Base-by-base conservation (phyloP, 2,113 vertebrate species). In the Phalacrocorax carbo region DNA sequence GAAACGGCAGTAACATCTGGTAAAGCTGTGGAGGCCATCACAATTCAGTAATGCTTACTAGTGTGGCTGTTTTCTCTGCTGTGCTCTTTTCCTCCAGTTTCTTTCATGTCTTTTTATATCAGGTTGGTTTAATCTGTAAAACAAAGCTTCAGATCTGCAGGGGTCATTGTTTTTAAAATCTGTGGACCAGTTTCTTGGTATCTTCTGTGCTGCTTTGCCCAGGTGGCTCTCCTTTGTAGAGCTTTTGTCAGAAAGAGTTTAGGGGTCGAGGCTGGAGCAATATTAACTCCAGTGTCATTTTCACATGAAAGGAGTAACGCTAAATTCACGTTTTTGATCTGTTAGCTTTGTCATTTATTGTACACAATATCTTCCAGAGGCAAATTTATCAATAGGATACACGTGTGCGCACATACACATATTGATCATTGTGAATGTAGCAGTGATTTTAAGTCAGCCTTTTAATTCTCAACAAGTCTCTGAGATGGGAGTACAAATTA, bases 381-480 rank as follows among this genome's bases (percentile, higher is more conserved):
- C 38, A 93, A 17, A 66, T 80, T 71, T 71, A 51, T 61, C 65
- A 64, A 18, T 44, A 46, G 69, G 72, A 38, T 38, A 32, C 12
- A 13, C 9, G 1, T 27, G 30, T 1, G 0, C 8, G 7, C 15
- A 9, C n/a, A 22, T 14, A 8, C 25, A 27, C 7, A 1, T 8
- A 19, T 22, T 5, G 2, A 26, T 72, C n/a, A 26, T 36, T 80
- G 36, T 73, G 26, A 85, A 22, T 0, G 1, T 7, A 77, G 44
- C 90, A 75, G 46, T 57, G 57, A 48, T 73, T 87, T 55, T 76
- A 95, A 71, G 42, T 77, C 46, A 58, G 27, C 8, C 26, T 94
- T 94, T 82, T 79, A 78, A 51, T 86, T 96, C 78, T 82, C 26
- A 78, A 14, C 27, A n/a, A 4, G 87, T 60, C 70, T 34, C 40